Percentiles rank a stretch among this genome's conserved stretches.
Conservation (phyloP, 92 coral and sea anemone species). For the Paramuricea clavata region DNA sequence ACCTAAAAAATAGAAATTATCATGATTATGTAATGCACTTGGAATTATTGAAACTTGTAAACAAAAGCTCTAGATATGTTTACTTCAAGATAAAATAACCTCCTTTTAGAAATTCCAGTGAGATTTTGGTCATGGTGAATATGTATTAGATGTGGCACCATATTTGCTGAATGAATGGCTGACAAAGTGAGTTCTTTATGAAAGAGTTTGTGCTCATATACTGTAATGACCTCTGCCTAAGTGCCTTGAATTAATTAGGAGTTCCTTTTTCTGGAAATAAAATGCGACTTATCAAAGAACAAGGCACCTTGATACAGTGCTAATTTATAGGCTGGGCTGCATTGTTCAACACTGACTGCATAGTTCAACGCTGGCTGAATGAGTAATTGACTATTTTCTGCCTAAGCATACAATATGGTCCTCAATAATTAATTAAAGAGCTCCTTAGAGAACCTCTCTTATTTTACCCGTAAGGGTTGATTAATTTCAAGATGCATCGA, state of each 20-base stretch:
- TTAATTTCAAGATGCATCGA: no score
- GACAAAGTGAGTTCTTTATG: no score
- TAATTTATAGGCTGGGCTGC: background rate
- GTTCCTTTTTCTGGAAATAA: background rate
- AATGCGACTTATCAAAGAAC: background rate
- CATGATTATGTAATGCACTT: background rate
- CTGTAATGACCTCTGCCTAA: no score
- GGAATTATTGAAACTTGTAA: background rate
- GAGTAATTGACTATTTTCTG: background rate
- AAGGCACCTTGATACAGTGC: background rate
- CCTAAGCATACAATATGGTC: background rate
- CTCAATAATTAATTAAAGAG: no score
- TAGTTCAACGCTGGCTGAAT: background rate
- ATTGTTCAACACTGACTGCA: background rate
- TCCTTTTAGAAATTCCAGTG: no score
- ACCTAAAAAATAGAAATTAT: conserved; percentile 19
- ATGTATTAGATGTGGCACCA: background rate
- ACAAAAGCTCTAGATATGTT: no score
- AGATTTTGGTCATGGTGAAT: background rate
- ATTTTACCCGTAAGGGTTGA: background rate
- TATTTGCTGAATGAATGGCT: background rate
- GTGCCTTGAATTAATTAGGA: no score
- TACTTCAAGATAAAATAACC: no score
- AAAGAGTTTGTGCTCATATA: no score
- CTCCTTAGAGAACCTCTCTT: background rate